Percentiles rank a stretch among this genome's conserved stretches.
Conservation (phyloP, 2,797 vertebrate species). For the Epinephelus malabaricus region DNA sequence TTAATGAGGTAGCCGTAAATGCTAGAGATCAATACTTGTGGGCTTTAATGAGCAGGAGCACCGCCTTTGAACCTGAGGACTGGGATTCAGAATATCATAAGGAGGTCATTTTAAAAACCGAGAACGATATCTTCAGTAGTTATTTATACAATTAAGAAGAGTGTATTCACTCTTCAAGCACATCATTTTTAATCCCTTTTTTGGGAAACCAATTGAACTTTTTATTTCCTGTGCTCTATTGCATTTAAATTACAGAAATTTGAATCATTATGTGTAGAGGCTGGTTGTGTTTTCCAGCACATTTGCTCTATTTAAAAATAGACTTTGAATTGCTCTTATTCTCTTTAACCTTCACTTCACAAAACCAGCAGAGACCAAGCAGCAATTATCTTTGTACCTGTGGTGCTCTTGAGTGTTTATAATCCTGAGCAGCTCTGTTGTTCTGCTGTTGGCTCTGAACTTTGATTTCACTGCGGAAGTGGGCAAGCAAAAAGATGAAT, state of each 20-base stretch:
- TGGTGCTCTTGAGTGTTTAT: constrained; percentile 1
- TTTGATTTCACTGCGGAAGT: constrained; percentile 6
- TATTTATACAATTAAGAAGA: neutral
- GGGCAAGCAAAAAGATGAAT: neutral
- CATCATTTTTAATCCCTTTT: neutral
- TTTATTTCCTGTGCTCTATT: constrained; percentile 2
- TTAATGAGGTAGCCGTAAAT: constrained; percentile 28
- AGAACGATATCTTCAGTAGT: neutral
- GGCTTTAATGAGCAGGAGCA: constrained; percentile 1
- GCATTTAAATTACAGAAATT: neutral
- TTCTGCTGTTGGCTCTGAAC: neutral
- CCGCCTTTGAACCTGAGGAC: constrained; percentile 10
- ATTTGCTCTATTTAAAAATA: constrained; percentile 1
- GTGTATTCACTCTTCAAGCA: neutral
- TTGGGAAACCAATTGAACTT: neutral
- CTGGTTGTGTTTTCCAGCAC: neutral
- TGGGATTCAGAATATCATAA: neutral
- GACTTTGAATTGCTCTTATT: neutral
- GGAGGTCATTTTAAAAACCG: neutral
- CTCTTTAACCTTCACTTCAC: neutral
- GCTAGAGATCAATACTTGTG: constrained; percentile 17
- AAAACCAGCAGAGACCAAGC: neutral
- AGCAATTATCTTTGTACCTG: neutral
- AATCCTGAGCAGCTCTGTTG: constrained; percentile 8
- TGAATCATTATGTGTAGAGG: neutral